phyloP scores from a whole-genome alignment of 2,113 vertebrate genomes.

The human (Homo sapiens) region GRCh38 chr7:148890001-148890500 shows the following conservation, averaged over 20 bases:
- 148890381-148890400: background rate
- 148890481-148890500: background rate
- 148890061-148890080: background rate
- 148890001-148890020: background rate
- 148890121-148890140: background rate
- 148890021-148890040: background rate
- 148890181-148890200: background rate
- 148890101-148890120: background rate
- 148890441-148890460: background rate
- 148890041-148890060: conserved; percentile 6
- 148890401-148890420: background rate
- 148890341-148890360: background rate
- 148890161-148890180: background rate
- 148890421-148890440: background rate
- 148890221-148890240: background rate
- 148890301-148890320: background rate
- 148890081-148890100: background rate
- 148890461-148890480: background rate
- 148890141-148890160: background rate
- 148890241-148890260: background rate
- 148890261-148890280: background rate
- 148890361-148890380: background rate
- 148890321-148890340: background rate
- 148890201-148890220: background rate
- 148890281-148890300: background rate